These are phyloP conservation scores for Eubasilissa regina DNA, from an alignment of 1,140 invertebrate species.

Conservation along the genomic window DNA sequence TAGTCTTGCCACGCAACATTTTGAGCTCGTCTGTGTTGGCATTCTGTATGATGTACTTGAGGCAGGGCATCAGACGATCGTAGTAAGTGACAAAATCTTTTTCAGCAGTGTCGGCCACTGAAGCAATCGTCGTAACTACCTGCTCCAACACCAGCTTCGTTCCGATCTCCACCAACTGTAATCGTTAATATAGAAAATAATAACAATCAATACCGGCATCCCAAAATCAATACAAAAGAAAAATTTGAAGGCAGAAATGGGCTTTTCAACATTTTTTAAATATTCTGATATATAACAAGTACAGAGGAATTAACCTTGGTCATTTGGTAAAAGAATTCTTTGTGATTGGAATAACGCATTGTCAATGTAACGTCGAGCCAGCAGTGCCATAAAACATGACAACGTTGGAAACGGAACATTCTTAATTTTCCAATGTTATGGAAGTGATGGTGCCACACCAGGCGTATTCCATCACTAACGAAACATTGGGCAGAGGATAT, in stretches of 20 bases:
- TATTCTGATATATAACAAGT: too few species aligned
- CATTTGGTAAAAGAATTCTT: too few species aligned
- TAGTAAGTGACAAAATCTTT: conserved; percentile 93
- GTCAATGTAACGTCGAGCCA: conserved; percentile 38
- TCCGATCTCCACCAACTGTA: conserved; percentile 89
- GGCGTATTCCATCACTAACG: conserved; percentile 66
- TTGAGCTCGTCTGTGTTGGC: conserved; percentile 90
- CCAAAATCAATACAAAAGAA: too few species aligned
- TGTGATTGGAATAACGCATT: background rate
- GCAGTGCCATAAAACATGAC: conserved; percentile 27
- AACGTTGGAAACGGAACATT: conserved; percentile 51
- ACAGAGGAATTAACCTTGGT: too few species aligned
- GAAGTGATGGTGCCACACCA: conserved; percentile 64
- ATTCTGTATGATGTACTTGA: conserved; percentile 98
- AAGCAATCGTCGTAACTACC: conserved; percentile 97
- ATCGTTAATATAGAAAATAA: conserved; percentile 11
- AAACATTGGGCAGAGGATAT: conserved; percentile 65
- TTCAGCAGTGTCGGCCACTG: conserved; percentile 98
- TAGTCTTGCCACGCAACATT: conserved; percentile 94
- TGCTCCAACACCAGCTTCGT: conserved; percentile 98
- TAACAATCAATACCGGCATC: background rate
- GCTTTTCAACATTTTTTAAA: too few species aligned
- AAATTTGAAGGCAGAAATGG: too few species aligned
- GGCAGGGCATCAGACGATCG: conserved; percentile 92
- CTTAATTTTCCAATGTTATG: conserved; percentile 71